Evolutionary conservation across 1,140 invertebrate genomes (phyloP).

Genomic region (Trichonephila clavata): DNA sequence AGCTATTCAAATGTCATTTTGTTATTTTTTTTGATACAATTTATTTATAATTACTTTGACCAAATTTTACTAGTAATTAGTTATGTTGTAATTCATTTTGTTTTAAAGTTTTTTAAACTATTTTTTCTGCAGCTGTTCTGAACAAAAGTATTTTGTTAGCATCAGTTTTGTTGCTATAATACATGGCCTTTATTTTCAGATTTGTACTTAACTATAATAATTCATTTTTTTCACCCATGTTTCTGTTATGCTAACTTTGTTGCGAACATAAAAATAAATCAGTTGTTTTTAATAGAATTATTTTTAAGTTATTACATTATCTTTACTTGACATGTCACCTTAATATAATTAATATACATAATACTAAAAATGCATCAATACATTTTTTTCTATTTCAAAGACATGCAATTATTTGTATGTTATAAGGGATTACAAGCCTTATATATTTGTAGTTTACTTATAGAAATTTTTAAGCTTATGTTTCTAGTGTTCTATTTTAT

Average conservation of each 20-base stretch:
- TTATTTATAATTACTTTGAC: conserved; percentile 54
- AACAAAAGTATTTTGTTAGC: neutral
- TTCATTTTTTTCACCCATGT: neutral
- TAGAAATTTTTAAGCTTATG: too few species aligned
- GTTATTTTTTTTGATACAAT: conserved; percentile 41
- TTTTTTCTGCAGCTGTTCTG: conserved; percentile 5
- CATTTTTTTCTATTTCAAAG: too few species aligned
- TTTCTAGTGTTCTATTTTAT: too few species aligned
- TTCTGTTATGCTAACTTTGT: neutral
- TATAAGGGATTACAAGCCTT: too few species aligned
- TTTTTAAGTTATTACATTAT: too few species aligned
- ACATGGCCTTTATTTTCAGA: neutral
- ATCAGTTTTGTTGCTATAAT: neutral
- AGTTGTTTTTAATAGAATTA: too few species aligned
- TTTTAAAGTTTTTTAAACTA: neutral
- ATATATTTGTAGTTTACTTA: too few species aligned
- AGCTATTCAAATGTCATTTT: conserved; percentile 53
- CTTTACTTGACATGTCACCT: too few species aligned
- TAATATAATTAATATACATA: too few species aligned
- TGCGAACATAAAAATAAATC: too few species aligned
- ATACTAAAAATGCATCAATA: too few species aligned
- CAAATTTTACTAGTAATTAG: conserved; percentile 46
- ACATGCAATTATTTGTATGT: too few species aligned
- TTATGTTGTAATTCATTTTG: conserved; percentile 20
- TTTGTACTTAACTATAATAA: neutral